Evolutionary conservation across 2,888 invertebrate genomes (phyloP), one percentile per base, ranked within the genome.

Genomic region (Drosophila atroscutellata): DNA sequence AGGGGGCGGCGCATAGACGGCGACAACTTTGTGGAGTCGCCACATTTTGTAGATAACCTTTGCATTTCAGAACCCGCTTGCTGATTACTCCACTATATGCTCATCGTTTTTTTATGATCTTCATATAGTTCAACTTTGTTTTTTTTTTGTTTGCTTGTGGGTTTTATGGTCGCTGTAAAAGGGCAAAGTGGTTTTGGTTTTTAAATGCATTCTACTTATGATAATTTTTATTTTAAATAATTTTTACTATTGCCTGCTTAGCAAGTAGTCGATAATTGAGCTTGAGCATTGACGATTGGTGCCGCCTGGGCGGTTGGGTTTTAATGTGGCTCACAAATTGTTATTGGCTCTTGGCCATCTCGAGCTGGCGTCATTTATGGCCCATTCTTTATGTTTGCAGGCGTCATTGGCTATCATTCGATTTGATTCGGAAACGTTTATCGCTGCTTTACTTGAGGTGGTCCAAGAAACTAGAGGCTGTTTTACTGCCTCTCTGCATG

Each of bases 331-430:
- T 47, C 66, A 61, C 70, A 75, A 82, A 74, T 76, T 76, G 76
- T 70, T 72, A 81, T 86, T 69, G 60, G 47, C 63, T 26, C 45
- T 30, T 24, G 42, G 50, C 34, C 67, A 42, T 20, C 47, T 36
- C n/a, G 13, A 30, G 32, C 28, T 63, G 71, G 84, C 76, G 79
- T 86, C 84, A 70, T 81, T 86, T 70, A 80, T 85, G 72, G 70
- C 56, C 64, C 26, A 5, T 47, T 57, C 26, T 60, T 65, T 83
- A 72, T 75, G 68, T 62, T 54, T 47, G 61, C 64, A 63, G 62
- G 60, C 73, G 60, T 69, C 65, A 63, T 63, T 62, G 57, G 34
- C 49, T 67, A 75, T 75, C 67, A 62, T 61, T 68, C 69, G 66
- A 72, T 71, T 71, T 56, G 66, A 81, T 69, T 65, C 55, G 62